Base-by-base conservation (phyloP, 1,140 invertebrate genomes). In the Leucophenga varia region DNA sequence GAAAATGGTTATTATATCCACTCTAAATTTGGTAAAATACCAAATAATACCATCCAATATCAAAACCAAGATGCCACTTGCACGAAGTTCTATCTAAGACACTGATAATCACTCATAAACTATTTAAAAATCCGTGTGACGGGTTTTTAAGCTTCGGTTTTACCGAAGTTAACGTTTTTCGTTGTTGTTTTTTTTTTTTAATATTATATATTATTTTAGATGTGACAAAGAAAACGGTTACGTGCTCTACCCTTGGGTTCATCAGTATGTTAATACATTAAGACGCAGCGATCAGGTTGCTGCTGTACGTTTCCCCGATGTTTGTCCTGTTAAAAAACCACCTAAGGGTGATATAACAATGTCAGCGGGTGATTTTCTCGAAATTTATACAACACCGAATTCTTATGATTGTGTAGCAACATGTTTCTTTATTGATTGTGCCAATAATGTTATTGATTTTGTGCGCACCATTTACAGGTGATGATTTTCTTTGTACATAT, bases 361-460 rank as follows among this genome's bases (percentile, higher is more conserved):
- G 90, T 89, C 90, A 8, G 96, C 95, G 37, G 97, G 94, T 3
- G 92, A 95, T 70, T 97, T 95, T 68, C 74, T 93, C 5, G 89
- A 95, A 77, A 86, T 92, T 14, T 93, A 92, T 67, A 86, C 80
- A 37, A 83, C 84, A 22, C 73, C 80, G 2, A 83, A 90, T 54
- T 78, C 85, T 25, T 98, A 93, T 89, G 86, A 97, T 69, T 96
- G 92, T 72, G 85, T 99, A 2, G 90, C 90, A 0, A 95, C 96
- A 0, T 97, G 95, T 59, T 99, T 99, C 77, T 99, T 99, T 73
- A 92, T 99, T 47, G 97, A 99, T 74, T 99, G 97, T 71, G 95
- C 95, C 12, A 89, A 91, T 43, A 98, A 98, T 76, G 87, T 98
- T 4, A 88, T 98, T 19, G 86, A 89, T 51, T 98, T 97, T 64